phyloP scores from a whole-genome alignment of 2,797 vertebrate genomes.

The Bryconaethiops microstoma region DNA sequence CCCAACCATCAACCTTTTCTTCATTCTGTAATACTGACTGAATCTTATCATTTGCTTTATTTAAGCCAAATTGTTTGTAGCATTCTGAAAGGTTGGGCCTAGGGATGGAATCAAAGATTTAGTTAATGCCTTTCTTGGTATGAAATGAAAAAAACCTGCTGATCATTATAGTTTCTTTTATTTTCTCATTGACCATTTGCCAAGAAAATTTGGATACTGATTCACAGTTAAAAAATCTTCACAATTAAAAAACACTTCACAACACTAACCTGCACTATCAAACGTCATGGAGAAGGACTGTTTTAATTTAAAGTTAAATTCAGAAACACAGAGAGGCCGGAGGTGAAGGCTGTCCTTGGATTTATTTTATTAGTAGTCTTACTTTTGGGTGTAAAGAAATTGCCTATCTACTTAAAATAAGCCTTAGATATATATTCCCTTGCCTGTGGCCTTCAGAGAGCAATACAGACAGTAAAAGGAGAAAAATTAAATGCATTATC shows the following conservation, averaged over 20 bases:
- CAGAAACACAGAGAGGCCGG: slow-evolving; percentile 6
- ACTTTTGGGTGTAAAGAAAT: slow-evolving; percentile 14
- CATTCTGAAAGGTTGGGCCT: not conserved
- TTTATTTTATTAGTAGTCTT: slow-evolving; percentile 29
- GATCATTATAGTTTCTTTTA: not conserved
- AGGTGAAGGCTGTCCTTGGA: slow-evolving; percentile 7
- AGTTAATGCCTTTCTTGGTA: not conserved
- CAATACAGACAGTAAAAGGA: not conserved
- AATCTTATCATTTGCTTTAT: not conserved
- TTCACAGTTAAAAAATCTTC: not conserved
- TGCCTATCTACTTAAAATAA: slow-evolving; percentile 26
- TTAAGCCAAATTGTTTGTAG: not conserved
- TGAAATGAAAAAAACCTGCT: not conserved
- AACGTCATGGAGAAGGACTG: not conserved
- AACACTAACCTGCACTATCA: not conserved
- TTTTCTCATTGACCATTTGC: not conserved
- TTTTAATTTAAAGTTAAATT: slow-evolving; percentile 1
- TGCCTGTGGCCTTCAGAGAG: slow-evolving; percentile 20
- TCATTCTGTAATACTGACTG: not conserved
- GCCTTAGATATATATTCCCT: slow-evolving; percentile 22
- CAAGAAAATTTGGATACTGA: not conserved
- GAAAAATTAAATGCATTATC: slow-evolving; percentile 23
- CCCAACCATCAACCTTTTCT: not conserved
- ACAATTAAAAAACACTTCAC: not conserved
- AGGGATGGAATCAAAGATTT: not conserved